These are phyloP conservation scores for Pica pica DNA, from an alignment of 2,113 vertebrate genomes.

Conservation along the genomic window DNA sequence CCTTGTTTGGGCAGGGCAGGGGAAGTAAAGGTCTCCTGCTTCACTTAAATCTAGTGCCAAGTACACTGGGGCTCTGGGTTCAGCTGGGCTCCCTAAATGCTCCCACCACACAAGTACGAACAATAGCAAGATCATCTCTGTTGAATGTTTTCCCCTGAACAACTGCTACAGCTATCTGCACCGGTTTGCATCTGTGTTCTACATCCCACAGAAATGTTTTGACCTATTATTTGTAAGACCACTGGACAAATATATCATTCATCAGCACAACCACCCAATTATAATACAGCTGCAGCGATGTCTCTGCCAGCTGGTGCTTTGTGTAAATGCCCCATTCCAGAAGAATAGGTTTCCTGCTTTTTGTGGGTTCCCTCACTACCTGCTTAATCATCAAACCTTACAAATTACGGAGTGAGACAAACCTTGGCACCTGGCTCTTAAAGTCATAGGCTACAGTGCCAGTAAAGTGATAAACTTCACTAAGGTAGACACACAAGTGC, in stretches of 20 bases:
- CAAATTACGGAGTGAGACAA: neutral
- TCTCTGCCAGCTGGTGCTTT: conserved; percentile 36
- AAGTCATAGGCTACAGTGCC: neutral
- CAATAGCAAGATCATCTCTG: neutral
- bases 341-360: neutral
- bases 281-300: neutral
- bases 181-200: neutral
- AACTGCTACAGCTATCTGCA: neutral
- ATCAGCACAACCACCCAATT: conserved; percentile 49
- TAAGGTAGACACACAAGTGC: neutral
- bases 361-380: neutral
- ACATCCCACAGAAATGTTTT: conserved; percentile 16
- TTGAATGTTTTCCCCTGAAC: neutral
- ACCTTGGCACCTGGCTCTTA: neutral
- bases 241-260: conserved; percentile 39
- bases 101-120: neutral
- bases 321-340: conserved; percentile 23
- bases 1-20: neutral
- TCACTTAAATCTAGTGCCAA: neutral
- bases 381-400: conserved; percentile 39
- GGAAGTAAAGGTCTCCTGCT: neutral
- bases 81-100: neutral
- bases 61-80: neutral
- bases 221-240: conserved; percentile 35
- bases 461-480: neutral